Conservation (phyloP, 1,140 invertebrate species). For the Drosophila tsacasi region DNA sequence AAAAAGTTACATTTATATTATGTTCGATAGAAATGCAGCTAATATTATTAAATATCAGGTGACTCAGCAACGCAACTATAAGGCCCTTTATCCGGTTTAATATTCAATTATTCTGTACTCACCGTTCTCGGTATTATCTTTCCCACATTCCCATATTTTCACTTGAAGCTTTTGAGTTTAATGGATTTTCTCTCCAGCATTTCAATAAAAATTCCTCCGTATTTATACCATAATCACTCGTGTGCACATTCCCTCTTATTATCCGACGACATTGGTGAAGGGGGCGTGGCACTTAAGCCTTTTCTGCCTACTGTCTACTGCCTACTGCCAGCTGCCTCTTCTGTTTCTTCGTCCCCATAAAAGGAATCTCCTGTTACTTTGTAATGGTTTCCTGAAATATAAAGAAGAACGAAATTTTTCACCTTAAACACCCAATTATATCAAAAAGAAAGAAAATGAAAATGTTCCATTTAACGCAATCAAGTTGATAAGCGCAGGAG, state of each 20-base stretch:
- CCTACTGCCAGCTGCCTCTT: not conserved
- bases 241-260: slow-evolving; percentile 23
- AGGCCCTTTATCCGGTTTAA: not conserved
- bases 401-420: slow-evolving; percentile 56
- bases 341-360: not conserved
- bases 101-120: not conserved
- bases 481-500: slow-evolving; percentile 75
- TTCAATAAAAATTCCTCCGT: slow-evolving; percentile 15
- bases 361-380: slow-evolving; percentile 23
- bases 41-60: not conserved
- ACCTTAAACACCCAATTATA: slow-evolving; percentile 80
- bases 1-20: too few relatives aligned
- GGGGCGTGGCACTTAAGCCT: slow-evolving; percentile 60
- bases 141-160: not conserved
- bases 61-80: not conserved
- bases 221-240: slow-evolving; percentile 31
- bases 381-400: slow-evolving; percentile 73
- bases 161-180: not conserved
- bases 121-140: not conserved
- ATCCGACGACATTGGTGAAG: slow-evolving; percentile 4
- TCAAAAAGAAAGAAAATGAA: slow-evolving; percentile 45
- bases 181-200: slow-evolving; percentile 17
- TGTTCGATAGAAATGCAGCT: not conserved
- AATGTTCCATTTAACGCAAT: slow-evolving; percentile 77
- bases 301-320: slow-evolving; percentile 28